phyloP scores from a whole-genome alignment of 2,113 vertebrate species.

The Grammomys dolichurus region DNA sequence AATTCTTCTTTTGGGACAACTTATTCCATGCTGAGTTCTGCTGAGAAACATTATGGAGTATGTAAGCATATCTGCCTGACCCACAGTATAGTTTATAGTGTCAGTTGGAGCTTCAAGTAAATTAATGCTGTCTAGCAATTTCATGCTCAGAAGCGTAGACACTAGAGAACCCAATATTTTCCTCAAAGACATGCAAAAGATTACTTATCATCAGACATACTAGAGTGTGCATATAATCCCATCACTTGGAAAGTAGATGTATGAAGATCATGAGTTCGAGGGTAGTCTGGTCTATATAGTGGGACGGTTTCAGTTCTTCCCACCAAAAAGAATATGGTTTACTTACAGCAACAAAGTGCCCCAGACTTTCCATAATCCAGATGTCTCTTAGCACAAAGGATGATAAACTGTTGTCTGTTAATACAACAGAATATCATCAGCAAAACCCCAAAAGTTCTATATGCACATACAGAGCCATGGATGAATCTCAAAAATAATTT shows the following conservation, averaged over 20 bases:
- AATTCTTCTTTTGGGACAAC: not conserved
- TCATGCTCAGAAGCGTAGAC: not conserved
- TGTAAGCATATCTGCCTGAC: constrained; percentile 24
- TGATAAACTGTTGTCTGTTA: not conserved
- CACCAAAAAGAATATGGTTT: not conserved
- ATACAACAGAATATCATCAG: constrained; percentile 15
- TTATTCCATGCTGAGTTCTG: constrained; percentile 33
- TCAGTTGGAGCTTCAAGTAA: constrained; percentile 47
- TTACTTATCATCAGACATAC: not conserved
- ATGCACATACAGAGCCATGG: not conserved
- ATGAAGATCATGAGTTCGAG: not conserved
- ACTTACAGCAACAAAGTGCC: not conserved
- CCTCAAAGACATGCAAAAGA: constrained; percentile 2
- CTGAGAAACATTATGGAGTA: constrained; percentile 27
- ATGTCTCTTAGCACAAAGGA: not conserved
- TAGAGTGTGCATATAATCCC: not conserved
- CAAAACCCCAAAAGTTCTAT: not conserved
- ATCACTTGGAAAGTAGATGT: not conserved
- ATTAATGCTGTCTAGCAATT: constrained; percentile 32
- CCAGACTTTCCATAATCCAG: not conserved
- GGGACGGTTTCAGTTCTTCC: not conserved
- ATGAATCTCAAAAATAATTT: constrained; percentile 33
- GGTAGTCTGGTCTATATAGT: not conserved
- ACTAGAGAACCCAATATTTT: not conserved
- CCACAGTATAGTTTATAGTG: not conserved